phyloP scores from a whole-genome alignment of 2,888 invertebrate genomes.

The Himalopsyche tibetana region DNA sequence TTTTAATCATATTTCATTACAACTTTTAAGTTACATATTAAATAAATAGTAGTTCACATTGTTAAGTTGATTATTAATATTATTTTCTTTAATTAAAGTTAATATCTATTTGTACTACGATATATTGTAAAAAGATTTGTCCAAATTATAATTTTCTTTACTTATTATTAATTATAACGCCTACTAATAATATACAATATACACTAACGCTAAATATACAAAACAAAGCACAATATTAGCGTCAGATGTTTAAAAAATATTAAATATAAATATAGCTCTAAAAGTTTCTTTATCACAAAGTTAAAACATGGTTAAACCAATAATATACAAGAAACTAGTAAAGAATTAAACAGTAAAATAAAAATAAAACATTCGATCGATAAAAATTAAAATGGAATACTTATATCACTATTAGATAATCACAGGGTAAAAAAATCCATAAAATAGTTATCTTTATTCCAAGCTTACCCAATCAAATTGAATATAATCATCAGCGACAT shows the following conservation, averaged over 20 bases:
- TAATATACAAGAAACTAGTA: neutral
- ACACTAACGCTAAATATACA: neutral
- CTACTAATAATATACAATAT: no score
- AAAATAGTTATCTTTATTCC: neutral
- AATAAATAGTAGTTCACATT: no score
- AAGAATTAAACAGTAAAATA: neutral
- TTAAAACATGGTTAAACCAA: neutral
- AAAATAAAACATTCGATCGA: neutral
- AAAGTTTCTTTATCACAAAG: constrained; percentile 1
- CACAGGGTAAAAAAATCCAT: neutral
- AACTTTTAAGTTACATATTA: no score
- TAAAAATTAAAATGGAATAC: neutral
- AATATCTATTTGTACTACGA: no score
- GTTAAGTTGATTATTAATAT: no score
- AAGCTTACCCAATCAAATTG: constrained; percentile 56
- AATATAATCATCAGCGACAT: constrained; percentile 60
- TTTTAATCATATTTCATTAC: neutral
- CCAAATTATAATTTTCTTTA: no score
- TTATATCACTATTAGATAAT: neutral
- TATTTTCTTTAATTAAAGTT: no score
- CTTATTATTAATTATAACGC: no score
- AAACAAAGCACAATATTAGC: neutral
- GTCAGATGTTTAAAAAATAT: neutral
- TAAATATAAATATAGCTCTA: neutral
- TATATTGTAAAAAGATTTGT: no score